Conservation (phyloP, 2,888 invertebrate genomes). For the Harpalus rufipes region DNA sequence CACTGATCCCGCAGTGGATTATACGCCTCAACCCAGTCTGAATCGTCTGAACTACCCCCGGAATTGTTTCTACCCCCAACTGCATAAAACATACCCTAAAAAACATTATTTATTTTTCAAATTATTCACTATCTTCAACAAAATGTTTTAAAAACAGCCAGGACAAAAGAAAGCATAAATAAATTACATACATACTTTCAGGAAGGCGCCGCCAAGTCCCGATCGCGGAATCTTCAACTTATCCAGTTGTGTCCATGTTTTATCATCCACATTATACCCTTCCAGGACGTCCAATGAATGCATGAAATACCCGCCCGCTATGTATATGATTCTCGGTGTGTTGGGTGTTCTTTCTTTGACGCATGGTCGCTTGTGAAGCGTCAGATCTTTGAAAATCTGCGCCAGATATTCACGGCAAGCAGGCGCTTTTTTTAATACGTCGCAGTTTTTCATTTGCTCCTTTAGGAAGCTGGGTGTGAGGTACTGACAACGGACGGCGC, state of each 20-base stretch:
- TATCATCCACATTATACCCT: constrained; percentile 92
- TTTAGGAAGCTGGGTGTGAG: constrained; percentile 93
- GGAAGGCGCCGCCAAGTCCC: constrained; percentile 91
- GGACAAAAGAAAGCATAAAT: neutral
- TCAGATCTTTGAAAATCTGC: constrained; percentile 93
- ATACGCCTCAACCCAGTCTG: constrained; percentile 93
- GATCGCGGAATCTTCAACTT: constrained; percentile 92
- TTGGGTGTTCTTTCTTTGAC: constrained; percentile 93
- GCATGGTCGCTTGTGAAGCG: constrained; percentile 90
- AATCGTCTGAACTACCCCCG: constrained; percentile 91
- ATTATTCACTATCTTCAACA: too few relatives aligned
- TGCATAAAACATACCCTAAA: constrained; percentile 92
- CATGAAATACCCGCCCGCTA: constrained; percentile 93
- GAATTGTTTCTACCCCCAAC: constrained; percentile 96
- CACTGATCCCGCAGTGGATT: constrained; percentile 92
- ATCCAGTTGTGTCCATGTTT: constrained; percentile 90
- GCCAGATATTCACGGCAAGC: constrained; percentile 94
- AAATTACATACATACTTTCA: constrained; percentile 79
- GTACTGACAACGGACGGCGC: constrained; percentile 94
- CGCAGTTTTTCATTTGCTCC: constrained; percentile 94
- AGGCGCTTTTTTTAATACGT: constrained; percentile 91
- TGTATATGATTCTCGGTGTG: constrained; percentile 93
- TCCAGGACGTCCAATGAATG: constrained; percentile 93
- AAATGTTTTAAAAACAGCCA: too few relatives aligned
- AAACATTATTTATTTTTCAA: too few relatives aligned